Conservation (phyloP, 2,888 invertebrate genomes). For the Trileptium ribeirensis region DNA sequence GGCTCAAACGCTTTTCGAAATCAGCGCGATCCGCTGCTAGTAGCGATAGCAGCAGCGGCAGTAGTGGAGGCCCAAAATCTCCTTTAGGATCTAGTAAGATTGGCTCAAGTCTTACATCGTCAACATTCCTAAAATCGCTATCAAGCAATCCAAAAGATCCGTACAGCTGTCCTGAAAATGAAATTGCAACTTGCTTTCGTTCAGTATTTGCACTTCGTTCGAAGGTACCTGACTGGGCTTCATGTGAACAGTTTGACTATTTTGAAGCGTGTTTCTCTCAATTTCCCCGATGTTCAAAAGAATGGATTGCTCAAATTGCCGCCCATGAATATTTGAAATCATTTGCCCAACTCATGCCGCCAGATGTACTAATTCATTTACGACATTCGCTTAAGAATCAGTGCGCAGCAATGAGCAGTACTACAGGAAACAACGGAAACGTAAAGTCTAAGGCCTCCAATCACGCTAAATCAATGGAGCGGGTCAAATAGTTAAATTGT, state of each 20-base stretch:
- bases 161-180: not conserved
- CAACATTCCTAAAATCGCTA: not conserved
- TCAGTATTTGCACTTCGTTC: not conserved
- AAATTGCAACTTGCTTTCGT: not conserved
- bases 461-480: no score
- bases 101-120: no score
- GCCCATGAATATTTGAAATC: not conserved
- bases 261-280: conserved; percentile 9
- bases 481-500: no score
- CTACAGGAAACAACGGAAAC: no score
- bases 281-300: not conserved
- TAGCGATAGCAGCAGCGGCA: no score
- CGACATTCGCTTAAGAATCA: not conserved
- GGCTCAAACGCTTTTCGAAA: no score
- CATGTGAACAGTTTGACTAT: conserved; percentile 13
- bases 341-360: not conserved
- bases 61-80: no score
- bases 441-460: no score
- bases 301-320: not conserved
- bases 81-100: no score
- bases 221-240: not conserved
- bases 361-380: not conserved
- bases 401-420: no score
- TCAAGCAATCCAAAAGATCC: not conserved
- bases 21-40: no score